Evolutionary conservation across 2,797 vertebrate genomes (phyloP).

Genomic region (Pantherophis vulpinus): DNA sequence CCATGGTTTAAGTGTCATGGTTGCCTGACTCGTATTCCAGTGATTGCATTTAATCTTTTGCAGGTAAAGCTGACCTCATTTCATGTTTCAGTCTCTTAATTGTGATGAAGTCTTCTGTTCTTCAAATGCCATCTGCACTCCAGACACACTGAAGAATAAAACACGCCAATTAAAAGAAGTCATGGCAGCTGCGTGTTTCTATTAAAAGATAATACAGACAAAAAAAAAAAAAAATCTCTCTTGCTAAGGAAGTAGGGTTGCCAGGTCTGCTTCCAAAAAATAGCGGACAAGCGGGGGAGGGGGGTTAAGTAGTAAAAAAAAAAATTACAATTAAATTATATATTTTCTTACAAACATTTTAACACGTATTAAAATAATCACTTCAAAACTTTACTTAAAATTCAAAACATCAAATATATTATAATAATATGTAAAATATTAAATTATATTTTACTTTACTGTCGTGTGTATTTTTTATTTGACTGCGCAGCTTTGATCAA

Average conservation of each 20-base stretch:
- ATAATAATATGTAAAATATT: too few relatives aligned
- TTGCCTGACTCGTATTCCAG: conserved; percentile 18
- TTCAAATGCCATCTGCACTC: conserved; percentile 15
- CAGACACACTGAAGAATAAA: conserved; percentile 11
- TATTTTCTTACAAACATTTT: too few relatives aligned
- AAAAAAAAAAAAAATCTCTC: not conserved
- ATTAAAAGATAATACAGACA: not conserved
- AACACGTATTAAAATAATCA: too few relatives aligned
- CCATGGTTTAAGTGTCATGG: conserved; percentile 29
- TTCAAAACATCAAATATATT: too few relatives aligned
- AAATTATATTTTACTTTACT: too few relatives aligned
- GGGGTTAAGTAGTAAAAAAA: too few relatives aligned
- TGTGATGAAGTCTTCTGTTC: conserved; percentile 22
- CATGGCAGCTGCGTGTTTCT: not conserved
- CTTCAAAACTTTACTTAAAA: too few relatives aligned
- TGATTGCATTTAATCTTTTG: conserved; percentile 30
- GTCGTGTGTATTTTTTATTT: too few relatives aligned
- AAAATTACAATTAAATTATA: too few relatives aligned
- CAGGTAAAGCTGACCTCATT: conserved; percentile 20
- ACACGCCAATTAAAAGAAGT: conserved; percentile 31
- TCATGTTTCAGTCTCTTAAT: conserved; percentile 39
- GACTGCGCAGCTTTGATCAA: too few relatives aligned
- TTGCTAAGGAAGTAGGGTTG: not conserved
- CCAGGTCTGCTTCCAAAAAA: too few relatives aligned
- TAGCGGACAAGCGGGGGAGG: too few relatives aligned